These are phyloP conservation scores for Pardalotus punctatus DNA, from an alignment of 2,113 vertebrate species.

Conservation along the genomic window DNA sequence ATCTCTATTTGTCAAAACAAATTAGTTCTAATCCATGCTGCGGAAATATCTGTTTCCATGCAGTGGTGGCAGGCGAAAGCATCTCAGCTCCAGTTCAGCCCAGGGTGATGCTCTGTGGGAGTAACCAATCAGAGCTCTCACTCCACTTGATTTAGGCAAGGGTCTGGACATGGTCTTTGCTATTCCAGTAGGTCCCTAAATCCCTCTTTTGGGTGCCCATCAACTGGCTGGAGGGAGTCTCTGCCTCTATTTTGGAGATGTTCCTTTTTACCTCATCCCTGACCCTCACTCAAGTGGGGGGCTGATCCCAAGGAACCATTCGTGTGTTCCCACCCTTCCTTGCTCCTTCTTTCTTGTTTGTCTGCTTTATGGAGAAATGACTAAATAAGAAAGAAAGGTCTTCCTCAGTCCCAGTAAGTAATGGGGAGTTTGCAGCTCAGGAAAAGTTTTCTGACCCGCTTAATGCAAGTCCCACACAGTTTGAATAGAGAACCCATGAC, in stretches of 20 bases:
- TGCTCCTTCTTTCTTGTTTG: not conserved
- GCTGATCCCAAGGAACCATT: not conserved
- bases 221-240: not conserved
- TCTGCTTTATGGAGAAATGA: not conserved
- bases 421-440: not conserved
- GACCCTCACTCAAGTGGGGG: not conserved
- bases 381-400: not conserved
- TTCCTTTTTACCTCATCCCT: not conserved
- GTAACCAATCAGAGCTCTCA: not conserved
- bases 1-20: conserved; percentile 22
- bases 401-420: not conserved
- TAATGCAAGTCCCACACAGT: not conserved
- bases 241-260: not conserved
- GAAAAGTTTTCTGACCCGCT: not conserved
- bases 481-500: not conserved
- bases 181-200: not conserved
- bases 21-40: not conserved
- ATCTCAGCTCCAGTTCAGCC: not conserved
- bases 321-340: not conserved
- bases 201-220: not conserved
- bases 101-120: not conserved
- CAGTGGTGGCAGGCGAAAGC: not conserved
- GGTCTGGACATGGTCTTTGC: not conserved
- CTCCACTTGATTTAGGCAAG: not conserved
- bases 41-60: not conserved